phyloP scores from a whole-genome alignment of 2,888 invertebrate genomes.

The Andrena minutula region DNA sequence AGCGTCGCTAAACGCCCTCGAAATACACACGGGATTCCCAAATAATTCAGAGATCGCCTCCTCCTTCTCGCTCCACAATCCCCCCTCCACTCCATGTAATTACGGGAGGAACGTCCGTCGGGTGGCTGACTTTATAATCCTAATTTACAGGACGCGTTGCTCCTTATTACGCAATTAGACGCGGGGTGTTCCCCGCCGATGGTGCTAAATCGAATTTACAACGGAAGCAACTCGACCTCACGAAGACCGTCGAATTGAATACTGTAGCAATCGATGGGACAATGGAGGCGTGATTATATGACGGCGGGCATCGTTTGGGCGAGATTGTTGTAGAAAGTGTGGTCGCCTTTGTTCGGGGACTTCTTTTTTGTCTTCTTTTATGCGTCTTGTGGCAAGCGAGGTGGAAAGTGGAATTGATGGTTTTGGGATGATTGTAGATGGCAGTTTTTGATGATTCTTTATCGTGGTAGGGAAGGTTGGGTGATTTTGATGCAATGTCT shows the following conservation, averaged over 20 bases:
- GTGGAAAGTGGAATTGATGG: too few relatives aligned
- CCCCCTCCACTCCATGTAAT: conserved; percentile 21
- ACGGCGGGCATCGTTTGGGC: background rate
- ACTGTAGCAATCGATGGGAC: conserved; percentile 16
- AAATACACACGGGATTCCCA: conserved; percentile 9
- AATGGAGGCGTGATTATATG: conserved; percentile 11
- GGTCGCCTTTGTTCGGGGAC: background rate
- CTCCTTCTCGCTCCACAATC: background rate
- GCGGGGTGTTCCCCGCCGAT: background rate
- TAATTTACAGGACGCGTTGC: conserved; percentile 41
- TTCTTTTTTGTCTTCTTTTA: background rate
- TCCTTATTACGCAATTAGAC: conserved; percentile 56
- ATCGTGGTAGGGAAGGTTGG: too few relatives aligned
- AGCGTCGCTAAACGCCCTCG: conserved; percentile 19
- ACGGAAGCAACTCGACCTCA: background rate
- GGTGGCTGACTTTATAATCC: conserved; percentile 48
- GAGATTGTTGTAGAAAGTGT: conserved; percentile 3
- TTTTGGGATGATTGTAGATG: too few relatives aligned
- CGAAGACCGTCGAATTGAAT: conserved; percentile 21
- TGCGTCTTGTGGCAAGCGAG: background rate
- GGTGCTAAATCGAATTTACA: conserved; percentile 28
- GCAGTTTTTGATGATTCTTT: too few relatives aligned
- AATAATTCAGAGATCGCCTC: conserved; percentile 46
- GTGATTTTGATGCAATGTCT: too few relatives aligned
- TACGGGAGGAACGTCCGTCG: conserved; percentile 38